phyloP scores from a whole-genome alignment of 2,113 vertebrate species.

The Crotophaga sulcirostris region DNA sequence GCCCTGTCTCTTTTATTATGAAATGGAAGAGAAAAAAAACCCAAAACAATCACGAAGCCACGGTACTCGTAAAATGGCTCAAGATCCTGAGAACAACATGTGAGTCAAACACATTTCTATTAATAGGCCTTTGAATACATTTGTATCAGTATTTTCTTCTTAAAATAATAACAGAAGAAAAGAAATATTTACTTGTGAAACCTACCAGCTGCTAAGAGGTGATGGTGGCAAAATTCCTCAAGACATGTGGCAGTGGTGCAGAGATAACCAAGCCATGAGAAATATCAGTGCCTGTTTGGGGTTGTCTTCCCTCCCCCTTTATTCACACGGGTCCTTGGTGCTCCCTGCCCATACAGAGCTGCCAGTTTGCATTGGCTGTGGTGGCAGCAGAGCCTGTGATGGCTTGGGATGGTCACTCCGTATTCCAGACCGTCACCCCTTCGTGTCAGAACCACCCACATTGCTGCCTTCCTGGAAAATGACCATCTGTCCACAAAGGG shows the following conservation, averaged over 20 bases:
- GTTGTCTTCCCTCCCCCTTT: neutral
- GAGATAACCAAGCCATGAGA: neutral
- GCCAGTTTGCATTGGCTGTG: neutral
- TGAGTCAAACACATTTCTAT: conserved; percentile 2
- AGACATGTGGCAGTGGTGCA: neutral
- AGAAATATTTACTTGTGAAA: neutral
- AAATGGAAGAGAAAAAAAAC: conserved; percentile 2
- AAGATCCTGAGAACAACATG: neutral
- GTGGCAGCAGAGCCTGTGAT: neutral
- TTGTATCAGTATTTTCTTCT: neutral
- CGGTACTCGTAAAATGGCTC: neutral
- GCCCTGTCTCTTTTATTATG: neutral
- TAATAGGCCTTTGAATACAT: neutral
- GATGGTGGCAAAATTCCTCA: neutral
- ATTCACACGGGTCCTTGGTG: neutral
- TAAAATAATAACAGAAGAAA: neutral
- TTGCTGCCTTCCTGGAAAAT: neutral
- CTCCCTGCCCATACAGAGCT: neutral
- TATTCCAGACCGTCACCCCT: neutral
- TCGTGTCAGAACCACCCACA: neutral
- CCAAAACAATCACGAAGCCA: neutral
- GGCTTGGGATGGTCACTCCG: neutral
- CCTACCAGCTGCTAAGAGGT: neutral
- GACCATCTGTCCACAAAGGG: neutral
- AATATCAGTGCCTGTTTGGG: neutral